Base-by-base conservation (phyloP, 2,113 vertebrate species). In the Xenopus tropicalis region DNA sequence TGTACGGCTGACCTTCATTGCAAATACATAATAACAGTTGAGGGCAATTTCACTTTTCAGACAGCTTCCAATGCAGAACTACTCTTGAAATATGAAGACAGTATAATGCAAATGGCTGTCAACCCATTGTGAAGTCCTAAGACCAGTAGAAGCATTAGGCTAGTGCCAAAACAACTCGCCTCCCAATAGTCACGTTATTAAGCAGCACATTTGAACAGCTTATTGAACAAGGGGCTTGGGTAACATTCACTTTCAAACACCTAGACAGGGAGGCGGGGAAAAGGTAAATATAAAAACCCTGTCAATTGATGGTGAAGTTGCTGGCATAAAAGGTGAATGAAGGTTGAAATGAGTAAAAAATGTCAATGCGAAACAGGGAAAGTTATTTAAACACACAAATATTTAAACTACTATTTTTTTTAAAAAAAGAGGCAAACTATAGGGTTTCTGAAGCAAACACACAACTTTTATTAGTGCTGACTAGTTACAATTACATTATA, bases 171-270 rank as follows among this genome's bases (percentile, higher is more conserved):
- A 54, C 8, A 22, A 14, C 46, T 64, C 61, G 13, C 12, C 52
- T 29, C 42, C 52, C 19, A 23, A 61, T 19, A 37, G 13, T 21
- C 17, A 19, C 42, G 22, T 43, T 42, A 56, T 44, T n/a, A 43
- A 63, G 29, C 17, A 42, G 43, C 25, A 56, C 61, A 56, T 54
- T 54, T 80, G 70, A 82, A 80, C 80, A 79, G 84, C 80, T 85
- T 80, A 81, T 78, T 82, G 79, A 83, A 83, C 78, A 83, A 83
- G 78, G 79, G 78, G 79, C 83, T 85, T 78, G 83, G 77, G 78
- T 77, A 85, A 82, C 79, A 80, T 78, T 74, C 79, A 81, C 77
- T 78, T 68, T 81, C 79, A 84, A 82, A 69, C 81, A 72, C 71
- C 84, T 79, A 80, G 75, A 77, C 85, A 80, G 77, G 74, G 64